Conservation (phyloP, 2,888 invertebrate species). For the Autographa pulchrina region DNA sequence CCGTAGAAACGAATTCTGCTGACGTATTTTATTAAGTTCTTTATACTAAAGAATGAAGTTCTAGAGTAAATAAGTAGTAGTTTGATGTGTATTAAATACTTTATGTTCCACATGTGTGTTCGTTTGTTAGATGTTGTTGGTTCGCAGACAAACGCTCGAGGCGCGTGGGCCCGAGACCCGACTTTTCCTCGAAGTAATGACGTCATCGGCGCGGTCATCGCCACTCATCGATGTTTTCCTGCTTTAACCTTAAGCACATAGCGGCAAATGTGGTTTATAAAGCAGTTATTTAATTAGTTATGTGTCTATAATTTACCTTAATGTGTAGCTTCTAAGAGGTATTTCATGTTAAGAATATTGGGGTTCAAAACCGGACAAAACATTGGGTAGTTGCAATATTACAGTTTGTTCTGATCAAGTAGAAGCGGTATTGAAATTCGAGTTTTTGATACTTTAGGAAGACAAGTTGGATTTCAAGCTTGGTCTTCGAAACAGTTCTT, state of each 20-base stretch:
- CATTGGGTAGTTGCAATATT: neutral
- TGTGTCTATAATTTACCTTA: constrained; percentile 28
- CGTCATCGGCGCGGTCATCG: constrained; percentile 81
- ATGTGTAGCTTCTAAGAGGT: constrained; percentile 9
- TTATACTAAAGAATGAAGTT: constrained; percentile 15
- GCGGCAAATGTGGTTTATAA: constrained; percentile 36
- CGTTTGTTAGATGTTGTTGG: constrained; percentile 42
- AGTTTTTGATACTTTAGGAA: no score
- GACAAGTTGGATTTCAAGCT: no score
- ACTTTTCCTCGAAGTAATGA: constrained; percentile 84
- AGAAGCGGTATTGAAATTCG: no score
- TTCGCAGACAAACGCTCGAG: constrained; percentile 43
- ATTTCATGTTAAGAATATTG: neutral
- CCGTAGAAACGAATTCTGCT: constrained; percentile 54
- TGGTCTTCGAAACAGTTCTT: no score
- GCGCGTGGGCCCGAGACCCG: constrained; percentile 66
- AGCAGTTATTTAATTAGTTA: constrained; percentile 29
- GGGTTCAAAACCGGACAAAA: neutral
- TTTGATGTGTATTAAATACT: constrained; percentile 37
- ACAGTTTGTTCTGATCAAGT: no score
- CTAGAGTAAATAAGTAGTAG: constrained; percentile 40
- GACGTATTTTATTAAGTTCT: constrained; percentile 23
- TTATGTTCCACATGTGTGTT: constrained; percentile 20
- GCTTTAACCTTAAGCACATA: constrained; percentile 61
- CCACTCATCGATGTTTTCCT: constrained; percentile 76